Percentiles rank a stretch among this genome's conserved stretches.
Evolutionary conservation across 1,140 invertebrate genomes (phyloP).

Genomic region (Drosophila asahinai): DNA sequence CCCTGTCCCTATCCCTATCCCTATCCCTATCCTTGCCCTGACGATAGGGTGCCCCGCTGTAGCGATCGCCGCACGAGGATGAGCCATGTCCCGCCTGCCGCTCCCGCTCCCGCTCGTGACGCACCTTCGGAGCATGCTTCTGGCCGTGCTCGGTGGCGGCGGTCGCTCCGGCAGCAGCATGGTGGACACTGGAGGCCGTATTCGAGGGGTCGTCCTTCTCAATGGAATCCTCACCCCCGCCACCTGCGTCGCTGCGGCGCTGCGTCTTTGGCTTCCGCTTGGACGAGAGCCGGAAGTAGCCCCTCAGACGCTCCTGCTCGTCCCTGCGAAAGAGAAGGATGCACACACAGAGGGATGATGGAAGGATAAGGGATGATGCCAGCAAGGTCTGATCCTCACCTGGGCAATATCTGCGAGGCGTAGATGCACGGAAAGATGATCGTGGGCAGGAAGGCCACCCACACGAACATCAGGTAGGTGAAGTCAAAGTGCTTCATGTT

Average conservation of each 20-base stretch:
- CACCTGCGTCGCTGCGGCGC: constrained; percentile 56
- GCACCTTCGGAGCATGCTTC: constrained; percentile 6
- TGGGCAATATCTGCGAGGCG: constrained; percentile 88
- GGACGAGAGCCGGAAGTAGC: constrained; percentile 87
- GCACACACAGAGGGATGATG: not conserved
- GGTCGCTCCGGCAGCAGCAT: not conserved
- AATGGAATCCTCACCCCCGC: constrained; percentile 64
- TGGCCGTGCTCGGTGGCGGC: constrained; percentile 3
- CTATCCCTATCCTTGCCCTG: constrained; percentile 40
- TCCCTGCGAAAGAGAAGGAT: constrained; percentile 74
- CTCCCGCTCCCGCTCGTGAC: constrained; percentile 59
- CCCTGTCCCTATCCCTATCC: constrained; percentile 6
- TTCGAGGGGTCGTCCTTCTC: constrained; percentile 79
- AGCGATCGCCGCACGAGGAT: constrained; percentile 44
- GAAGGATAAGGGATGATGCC: not conserved
- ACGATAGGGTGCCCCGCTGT: constrained; percentile 55
- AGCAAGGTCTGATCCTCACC: constrained; percentile 79
- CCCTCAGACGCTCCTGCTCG: constrained; percentile 88
- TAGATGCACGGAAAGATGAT: constrained; percentile 89
- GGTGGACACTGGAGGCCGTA: constrained; percentile 40
- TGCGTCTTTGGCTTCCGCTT: constrained; percentile 65
- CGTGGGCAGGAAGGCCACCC: constrained; percentile 90
- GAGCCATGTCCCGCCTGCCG: constrained; percentile 30
- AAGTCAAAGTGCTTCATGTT: constrained; percentile 90
- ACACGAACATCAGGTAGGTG: constrained; percentile 89